Evolutionary conservation across 2,888 invertebrate species (phyloP).

Genomic region (Luperina testacea): DNA sequence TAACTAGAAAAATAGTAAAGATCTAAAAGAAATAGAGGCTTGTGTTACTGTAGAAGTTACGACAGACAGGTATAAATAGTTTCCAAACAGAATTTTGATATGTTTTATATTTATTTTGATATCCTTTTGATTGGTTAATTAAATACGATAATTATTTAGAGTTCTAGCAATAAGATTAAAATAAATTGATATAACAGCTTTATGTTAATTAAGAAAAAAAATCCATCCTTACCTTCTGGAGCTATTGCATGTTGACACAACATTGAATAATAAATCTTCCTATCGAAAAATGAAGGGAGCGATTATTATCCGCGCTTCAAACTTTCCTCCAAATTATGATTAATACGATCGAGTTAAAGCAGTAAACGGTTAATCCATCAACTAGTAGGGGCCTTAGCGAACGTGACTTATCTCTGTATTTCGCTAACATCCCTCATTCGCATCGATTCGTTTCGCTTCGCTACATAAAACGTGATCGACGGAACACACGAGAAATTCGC

Average conservation of each 20-base stretch:
- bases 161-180: not conserved
- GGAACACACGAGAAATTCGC: slow-evolving; percentile 67
- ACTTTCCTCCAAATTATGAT: slow-evolving; percentile 54
- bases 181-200: not conserved
- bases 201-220: not conserved
- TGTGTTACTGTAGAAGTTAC: not conserved
- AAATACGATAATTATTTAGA: no score
- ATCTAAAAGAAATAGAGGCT: not conserved
- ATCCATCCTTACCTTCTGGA: slow-evolving; percentile 15
- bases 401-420: slow-evolving; percentile 83
- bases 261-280: slow-evolving; percentile 39
- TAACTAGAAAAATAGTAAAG: not conserved
- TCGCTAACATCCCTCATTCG: slow-evolving; percentile 80
- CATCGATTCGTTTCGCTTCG: slow-evolving; percentile 79
- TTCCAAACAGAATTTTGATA: not conserved
- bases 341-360: slow-evolving; percentile 60
- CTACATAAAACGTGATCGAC: slow-evolving; percentile 76
- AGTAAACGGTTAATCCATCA: slow-evolving; percentile 68
- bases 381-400: slow-evolving; percentile 70
- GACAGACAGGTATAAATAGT: not conserved
- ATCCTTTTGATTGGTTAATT: not conserved
- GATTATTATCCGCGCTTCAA: slow-evolving; percentile 44
- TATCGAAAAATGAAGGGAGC: slow-evolving; percentile 31
- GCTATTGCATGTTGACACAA: not conserved
- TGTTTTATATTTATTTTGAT: not conserved